Evolutionary conservation across 1,140 invertebrate genomes (phyloP), one percentile per base, ranked within the genome.

Genomic region (Oreohelix idahoensis): DNA sequence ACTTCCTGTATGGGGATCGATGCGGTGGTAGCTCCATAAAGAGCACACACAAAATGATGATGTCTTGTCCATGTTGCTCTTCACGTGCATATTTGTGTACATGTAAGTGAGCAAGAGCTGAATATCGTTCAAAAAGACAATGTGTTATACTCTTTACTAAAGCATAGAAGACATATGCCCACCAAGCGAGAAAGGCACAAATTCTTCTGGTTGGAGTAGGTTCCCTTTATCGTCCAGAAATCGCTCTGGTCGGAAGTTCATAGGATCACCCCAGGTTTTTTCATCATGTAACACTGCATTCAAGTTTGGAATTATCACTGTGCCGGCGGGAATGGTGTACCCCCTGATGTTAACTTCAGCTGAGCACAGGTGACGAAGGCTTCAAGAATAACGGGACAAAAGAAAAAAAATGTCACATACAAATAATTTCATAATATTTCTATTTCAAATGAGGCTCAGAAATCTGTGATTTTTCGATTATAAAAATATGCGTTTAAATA

Each of bases 241-340:
- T 79, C 96, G 91, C 84, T 95, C 95, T 0, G 96, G 96, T 0
- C 94, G 91, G 86, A 96, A 96, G 45, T 93, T 93, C 58, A 95
- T 92, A 0, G 96, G 95, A 90, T 96, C 94, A 0, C 93, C 93
- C 95, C 95, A 96, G 0, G 87, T 11, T 38, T 86, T 70, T 0
- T 88, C 85, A 85, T 93, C 92, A 36, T 87, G 87, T 20, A 89
- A 83, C n/a, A 89, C 86, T 29, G 85, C 87, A 74, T 89, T 86
- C 45, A 91, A 58, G 78, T 91, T 91, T 23, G 89, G 87, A 11
- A 92, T 69, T 15, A 93, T 79, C 17, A 87, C 77, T 0, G 90
- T 86, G 20, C 85, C 89, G 82, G 88, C 87, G 0, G 90, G 92
- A 70, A 93, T 88, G 15, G 81, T 81, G 84, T 87, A 93, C 5